Evolutionary conservation across 2,113 vertebrate species (phyloP).

Genomic region (Oreocharis arfaki): DNA sequence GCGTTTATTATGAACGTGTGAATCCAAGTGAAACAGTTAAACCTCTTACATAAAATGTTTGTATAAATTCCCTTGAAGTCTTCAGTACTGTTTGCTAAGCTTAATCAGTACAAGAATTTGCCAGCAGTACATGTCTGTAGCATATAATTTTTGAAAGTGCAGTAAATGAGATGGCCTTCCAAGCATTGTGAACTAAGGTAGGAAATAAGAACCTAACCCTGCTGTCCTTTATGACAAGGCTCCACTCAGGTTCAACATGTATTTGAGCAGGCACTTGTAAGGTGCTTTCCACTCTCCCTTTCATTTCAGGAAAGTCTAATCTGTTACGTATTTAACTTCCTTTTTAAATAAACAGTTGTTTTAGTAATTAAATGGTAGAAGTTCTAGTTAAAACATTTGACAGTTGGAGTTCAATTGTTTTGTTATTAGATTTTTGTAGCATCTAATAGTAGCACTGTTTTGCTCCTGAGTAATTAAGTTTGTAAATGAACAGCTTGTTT

Average conservation of each 20-base stretch:
- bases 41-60: background rate
- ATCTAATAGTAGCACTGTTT: background rate
- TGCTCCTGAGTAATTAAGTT: background rate
- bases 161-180: background rate
- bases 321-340: background rate
- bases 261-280: background rate
- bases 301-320: background rate
- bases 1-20: background rate
- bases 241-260: background rate
- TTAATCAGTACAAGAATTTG: background rate
- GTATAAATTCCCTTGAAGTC: background rate
- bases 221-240: background rate
- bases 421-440: background rate
- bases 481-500: background rate
- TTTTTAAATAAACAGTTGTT: background rate
- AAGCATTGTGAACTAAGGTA: background rate
- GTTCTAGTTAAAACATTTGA: background rate
- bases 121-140: background rate
- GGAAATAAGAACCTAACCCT: background rate
- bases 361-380: background rate
- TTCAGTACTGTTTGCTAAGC: background rate
- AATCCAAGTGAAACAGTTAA: background rate
- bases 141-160: background rate
- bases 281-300: background rate
- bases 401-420: background rate